Conservation (phyloP, 2,888 invertebrate species). For the Petrolisthes manimaculis region DNA sequence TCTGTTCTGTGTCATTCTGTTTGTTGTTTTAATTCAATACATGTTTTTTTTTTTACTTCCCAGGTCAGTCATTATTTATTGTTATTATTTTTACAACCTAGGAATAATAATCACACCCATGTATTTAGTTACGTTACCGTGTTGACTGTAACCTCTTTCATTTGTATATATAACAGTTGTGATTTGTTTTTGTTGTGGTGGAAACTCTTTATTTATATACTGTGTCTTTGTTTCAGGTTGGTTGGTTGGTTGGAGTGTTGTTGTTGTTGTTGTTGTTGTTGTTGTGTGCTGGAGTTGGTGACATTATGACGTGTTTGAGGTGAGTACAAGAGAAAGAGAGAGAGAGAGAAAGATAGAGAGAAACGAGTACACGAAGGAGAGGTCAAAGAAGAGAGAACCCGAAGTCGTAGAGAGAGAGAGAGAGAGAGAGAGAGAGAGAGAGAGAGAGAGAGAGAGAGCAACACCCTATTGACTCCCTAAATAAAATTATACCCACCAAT, state of each 20-base stretch:
- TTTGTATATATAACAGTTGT: no score
- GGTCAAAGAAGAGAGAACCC: background rate
- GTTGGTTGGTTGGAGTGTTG: background rate
- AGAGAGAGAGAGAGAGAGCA: conserved; percentile 6
- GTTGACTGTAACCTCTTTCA: no score
- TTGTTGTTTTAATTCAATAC: no score
- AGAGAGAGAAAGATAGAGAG: conserved; percentile 13
- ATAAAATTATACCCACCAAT: background rate
- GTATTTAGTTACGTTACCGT: no score
- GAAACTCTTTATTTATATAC: no score
- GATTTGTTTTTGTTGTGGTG: no score
- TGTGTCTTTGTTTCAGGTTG: no score
- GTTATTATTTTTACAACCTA: no score
- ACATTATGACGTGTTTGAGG: background rate
- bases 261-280: background rate
- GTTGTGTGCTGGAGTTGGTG: background rate
- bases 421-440: conserved; percentile 21
- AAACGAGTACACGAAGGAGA: background rate
- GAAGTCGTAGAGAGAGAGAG: background rate
- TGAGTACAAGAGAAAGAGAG: conserved; percentile 1
- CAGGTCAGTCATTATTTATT: no score
- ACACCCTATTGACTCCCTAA: background rate
- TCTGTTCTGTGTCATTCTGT: no score
- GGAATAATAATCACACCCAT: no score
- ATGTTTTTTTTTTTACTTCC: no score